Base-by-base conservation (phyloP, 2,113 vertebrate species). In the Equus przewalskii region DNA sequence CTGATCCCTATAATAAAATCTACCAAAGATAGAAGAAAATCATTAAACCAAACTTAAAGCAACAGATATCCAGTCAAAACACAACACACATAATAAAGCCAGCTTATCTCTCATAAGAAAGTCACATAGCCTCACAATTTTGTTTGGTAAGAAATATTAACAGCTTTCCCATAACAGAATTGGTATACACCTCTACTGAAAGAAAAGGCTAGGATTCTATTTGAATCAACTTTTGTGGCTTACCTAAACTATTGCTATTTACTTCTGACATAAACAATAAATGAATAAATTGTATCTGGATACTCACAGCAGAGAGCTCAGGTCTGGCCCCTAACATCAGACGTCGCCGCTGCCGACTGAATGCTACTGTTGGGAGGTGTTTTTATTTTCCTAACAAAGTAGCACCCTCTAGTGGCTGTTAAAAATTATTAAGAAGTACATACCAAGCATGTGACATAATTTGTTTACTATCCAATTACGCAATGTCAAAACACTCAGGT, bases 391-490 rank as follows among this genome's bases (percentile, higher is more conserved):
- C 98, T 98, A 95, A 54, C 97, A 89, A 97, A 95, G 64, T 93
- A 98, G 96, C 97, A 56, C 97, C 97, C 98, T 91, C 98, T 97
- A 94, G 97, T 97, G 98, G 96, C 82, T 79, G 11, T 91, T 89
- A 60, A 9, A 80, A 73, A 81, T 73, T 62, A 96, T 44, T 16
- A 49, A 54, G 69, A 54, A 6, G n/a, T 58, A 90, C 30, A 33
- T 0, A 1, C 91, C 88, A 58, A 88, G 60, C 83, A 15, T 60
- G 95, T 97, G 98, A 98, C 91, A 96, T 89, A 94, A 97, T 98
- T 95, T 98, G 98, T 97, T 98, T 98, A 97, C 96, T 97, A 96
- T 88, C 64, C 90, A 97, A 95, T 92, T 92, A 98, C 5, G 1
- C 75, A 92, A 85, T 76, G 87, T 96, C 83, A 96, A 33, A 96